A percentile compares a stretch with the other conserved stretches of the same genome.
These are phyloP conservation scores for Scaptodrosophila latifasciaeformis DNA, from an alignment of 2,888 invertebrate species.

Conservation along the genomic window DNA sequence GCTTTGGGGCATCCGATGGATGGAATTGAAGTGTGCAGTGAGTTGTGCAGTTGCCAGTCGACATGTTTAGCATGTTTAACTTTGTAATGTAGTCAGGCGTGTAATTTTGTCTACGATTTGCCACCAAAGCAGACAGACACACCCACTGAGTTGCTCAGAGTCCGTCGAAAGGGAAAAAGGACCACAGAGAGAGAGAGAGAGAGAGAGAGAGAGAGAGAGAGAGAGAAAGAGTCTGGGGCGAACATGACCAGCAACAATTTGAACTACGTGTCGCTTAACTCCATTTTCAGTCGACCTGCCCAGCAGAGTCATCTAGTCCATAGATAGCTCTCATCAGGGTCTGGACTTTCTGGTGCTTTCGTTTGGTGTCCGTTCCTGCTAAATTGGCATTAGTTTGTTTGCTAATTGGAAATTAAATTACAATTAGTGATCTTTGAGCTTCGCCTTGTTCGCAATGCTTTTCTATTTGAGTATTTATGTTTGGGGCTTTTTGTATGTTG, in stretches of 20 bases:
- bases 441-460: constrained; percentile 58
- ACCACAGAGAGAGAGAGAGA: too few species aligned
- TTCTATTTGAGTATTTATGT: constrained; percentile 62
- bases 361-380: constrained; percentile 42
- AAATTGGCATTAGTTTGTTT: constrained; percentile 71
- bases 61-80: constrained; percentile 68
- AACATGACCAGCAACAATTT: constrained; percentile 23
- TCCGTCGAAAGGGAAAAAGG: too few species aligned
- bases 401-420: constrained; percentile 74
- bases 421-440: constrained; percentile 71
- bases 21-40: too few species aligned
- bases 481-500: neutral
- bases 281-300: constrained; percentile 32
- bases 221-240: too few species aligned
- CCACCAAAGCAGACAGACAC: constrained; percentile 25
- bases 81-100: constrained; percentile 60
- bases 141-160: constrained; percentile 17
- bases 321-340: neutral
- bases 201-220: too few species aligned
- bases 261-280: constrained; percentile 61
- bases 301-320: constrained; percentile 2
- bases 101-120: constrained; percentile 57
- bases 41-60: constrained; percentile 17
- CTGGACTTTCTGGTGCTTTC: constrained; percentile 18
- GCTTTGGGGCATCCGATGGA: neutral